These are phyloP conservation scores for Mystacides longicornis DNA, from an alignment of 2,888 invertebrate species.

Conservation along the genomic window DNA sequence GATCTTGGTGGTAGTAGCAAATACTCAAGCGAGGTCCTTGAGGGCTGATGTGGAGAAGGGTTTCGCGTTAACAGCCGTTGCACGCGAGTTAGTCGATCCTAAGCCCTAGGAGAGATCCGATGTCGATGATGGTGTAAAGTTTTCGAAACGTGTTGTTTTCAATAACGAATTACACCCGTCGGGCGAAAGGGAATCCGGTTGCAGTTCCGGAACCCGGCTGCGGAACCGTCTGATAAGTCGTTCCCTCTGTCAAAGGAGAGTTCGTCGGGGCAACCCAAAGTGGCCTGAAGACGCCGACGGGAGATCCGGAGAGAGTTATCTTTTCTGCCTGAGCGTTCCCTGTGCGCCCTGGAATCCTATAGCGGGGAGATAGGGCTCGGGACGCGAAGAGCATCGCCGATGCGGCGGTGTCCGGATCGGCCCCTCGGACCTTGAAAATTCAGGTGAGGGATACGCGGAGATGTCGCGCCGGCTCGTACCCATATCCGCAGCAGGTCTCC, in stretches of 20 bases:
- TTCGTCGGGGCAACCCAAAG: slow-evolving; percentile 45
- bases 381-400: slow-evolving; percentile 41
- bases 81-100: too few relatives aligned
- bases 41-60: too few relatives aligned
- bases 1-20: too few relatives aligned
- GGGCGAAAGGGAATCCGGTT: slow-evolving; percentile 52
- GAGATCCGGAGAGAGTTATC: slow-evolving; percentile 47
- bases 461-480: slow-evolving; percentile 45
- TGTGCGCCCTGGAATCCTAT: slow-evolving; percentile 41
- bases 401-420: slow-evolving; percentile 41
- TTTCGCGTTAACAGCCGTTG: too few relatives aligned
- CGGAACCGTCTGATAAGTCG: slow-evolving; percentile 45
- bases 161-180: slow-evolving; percentile 39
- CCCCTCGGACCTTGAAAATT: slow-evolving; percentile 38
- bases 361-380: slow-evolving; percentile 47
- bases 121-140: too few relatives aligned
- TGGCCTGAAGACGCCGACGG: slow-evolving; percentile 51
- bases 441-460: slow-evolving; percentile 32
- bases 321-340: slow-evolving; percentile 46
- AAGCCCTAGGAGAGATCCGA: too few relatives aligned
- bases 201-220: slow-evolving; percentile 53
- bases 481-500: slow-evolving; percentile 72
- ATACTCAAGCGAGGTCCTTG: too few relatives aligned
- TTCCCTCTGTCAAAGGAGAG: slow-evolving; percentile 38
- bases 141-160: too few relatives aligned